Conservation (phyloP, 2,113 vertebrate genomes). For the Rhegmatorhina hoffmannsi region DNA sequence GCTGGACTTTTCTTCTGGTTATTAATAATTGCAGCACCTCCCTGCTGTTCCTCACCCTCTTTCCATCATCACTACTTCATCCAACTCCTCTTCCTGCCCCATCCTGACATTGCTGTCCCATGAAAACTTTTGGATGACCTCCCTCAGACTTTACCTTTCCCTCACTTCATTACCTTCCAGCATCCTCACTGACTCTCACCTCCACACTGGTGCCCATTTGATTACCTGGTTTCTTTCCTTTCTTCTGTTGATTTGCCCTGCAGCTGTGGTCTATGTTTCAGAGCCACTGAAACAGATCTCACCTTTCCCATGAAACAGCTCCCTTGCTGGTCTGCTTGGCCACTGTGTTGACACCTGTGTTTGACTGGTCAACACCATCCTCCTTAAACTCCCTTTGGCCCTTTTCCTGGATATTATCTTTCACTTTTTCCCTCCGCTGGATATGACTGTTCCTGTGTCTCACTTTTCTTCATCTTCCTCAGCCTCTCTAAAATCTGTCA, state of each 20-base stretch:
- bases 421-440: background rate
- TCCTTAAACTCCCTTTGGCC: background rate
- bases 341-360: accelerated
- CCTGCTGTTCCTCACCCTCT: background rate
- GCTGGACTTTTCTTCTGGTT: background rate
- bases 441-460: background rate
- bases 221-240: background rate
- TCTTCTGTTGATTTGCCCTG: background rate
- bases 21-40: background rate
- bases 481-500: background rate
- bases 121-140: background rate
- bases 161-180: background rate
- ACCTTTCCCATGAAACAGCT: background rate
- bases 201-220: background rate
- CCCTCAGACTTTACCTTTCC: background rate
- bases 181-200: background rate
- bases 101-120: background rate
- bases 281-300: background rate
- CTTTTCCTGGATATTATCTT: background rate
- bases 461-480: background rate
- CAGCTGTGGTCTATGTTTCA: background rate
- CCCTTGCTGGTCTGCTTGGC: background rate
- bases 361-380: background rate
- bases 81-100: background rate
- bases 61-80: background rate